A percentile compares a stretch with the other conserved stretches of the same genome.
Conservation (phyloP, 2,888 invertebrate species). For the Melikaiella ostensackeni region DNA sequence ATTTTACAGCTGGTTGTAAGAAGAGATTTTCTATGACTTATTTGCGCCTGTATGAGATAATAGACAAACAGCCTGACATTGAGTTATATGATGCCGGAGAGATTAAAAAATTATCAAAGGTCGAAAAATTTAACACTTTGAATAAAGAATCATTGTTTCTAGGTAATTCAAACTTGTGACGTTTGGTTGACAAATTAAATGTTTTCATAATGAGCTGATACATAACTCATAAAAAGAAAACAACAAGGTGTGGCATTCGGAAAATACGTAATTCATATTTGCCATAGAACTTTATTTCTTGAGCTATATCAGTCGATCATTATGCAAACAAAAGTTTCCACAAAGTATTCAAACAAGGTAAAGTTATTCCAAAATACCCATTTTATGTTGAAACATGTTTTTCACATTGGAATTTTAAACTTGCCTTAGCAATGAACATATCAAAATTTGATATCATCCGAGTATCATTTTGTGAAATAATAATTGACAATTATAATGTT, state of each 20-base stretch:
- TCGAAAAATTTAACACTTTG: too few relatives aligned
- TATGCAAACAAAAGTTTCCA: background rate
- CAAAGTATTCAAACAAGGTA: too few relatives aligned
- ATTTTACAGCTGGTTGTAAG: too few relatives aligned
- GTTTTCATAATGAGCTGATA: slow-evolving; percentile 8
- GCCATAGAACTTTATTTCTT: background rate
- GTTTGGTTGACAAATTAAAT: background rate
- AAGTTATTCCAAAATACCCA: too few relatives aligned
- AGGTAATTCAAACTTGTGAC: background rate
- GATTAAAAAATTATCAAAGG: too few relatives aligned
- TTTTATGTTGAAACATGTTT: too few relatives aligned
- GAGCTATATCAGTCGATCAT: background rate
- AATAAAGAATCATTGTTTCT: too few relatives aligned
- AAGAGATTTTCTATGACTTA: too few relatives aligned
- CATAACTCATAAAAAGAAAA: background rate
- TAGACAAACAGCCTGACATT: background rate
- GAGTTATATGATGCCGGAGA: too few relatives aligned
- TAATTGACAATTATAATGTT: background rate
- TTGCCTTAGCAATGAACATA: too few relatives aligned
- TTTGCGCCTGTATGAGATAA: background rate
- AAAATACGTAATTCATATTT: background rate
- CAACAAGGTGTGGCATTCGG: background rate
- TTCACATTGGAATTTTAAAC: too few relatives aligned
- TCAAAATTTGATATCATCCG: too few relatives aligned
- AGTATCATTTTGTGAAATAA: background rate